Evolutionary conservation across 2,113 vertebrate species (phyloP).

Genomic region (Eira barbara): DNA sequence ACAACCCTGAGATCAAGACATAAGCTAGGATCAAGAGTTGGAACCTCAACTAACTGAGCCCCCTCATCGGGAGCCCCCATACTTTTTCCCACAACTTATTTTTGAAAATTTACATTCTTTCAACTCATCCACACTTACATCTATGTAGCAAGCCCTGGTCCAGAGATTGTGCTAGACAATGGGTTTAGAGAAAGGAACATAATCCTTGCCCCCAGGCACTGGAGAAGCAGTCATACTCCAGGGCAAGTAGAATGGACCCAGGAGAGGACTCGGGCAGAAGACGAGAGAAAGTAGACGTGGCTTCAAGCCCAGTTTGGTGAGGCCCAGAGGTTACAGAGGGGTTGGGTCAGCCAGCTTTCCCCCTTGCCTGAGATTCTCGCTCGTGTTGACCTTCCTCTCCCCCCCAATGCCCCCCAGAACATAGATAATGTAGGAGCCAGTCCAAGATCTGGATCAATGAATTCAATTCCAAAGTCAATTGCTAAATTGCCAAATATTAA

Average conservation of each 20-base stretch:
- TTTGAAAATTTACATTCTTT: neutral
- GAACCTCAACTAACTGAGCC: neutral
- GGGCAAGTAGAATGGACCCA: too few species aligned
- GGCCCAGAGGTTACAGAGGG: neutral
- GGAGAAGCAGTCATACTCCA: neutral
- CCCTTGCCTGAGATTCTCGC: neutral
- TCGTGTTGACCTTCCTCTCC: neutral
- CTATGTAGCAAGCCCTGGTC: neutral
- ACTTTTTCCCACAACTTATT: neutral
- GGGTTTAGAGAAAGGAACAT: neutral
- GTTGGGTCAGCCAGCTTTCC: neutral
- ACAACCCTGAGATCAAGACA: neutral
- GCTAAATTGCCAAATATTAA: neutral
- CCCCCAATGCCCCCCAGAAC: neutral
- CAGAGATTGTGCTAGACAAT: neutral
- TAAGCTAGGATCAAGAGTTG: neutral
- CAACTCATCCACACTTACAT: neutral
- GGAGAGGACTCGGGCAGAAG: neutral
- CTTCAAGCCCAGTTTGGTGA: neutral
- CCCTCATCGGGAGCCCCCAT: neutral
- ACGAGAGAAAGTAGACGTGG: neutral
- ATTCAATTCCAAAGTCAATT: neutral
- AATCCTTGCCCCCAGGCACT: neutral
- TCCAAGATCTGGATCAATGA: neutral
- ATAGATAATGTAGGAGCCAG: neutral